These are phyloP conservation scores for Leucoraja ocellata DNA, from an alignment of 2,797 vertebrate genomes.

Conservation along the genomic window DNA sequence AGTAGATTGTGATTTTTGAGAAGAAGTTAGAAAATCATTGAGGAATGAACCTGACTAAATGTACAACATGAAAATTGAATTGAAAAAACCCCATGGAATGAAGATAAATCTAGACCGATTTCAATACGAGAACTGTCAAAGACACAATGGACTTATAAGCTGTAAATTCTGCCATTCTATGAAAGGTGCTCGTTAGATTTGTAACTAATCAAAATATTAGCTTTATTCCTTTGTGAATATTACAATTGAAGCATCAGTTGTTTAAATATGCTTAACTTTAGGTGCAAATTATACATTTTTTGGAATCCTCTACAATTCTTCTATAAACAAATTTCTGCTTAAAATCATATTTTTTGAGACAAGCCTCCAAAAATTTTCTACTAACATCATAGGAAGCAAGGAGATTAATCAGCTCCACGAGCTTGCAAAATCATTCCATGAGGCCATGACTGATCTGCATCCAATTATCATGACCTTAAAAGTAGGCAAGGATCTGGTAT, in stretches of 20 bases:
- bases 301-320: background rate
- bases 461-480: no score
- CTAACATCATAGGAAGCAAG: background rate
- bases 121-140: background rate
- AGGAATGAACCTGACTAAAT: background rate
- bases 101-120: background rate
- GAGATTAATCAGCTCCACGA: background rate
- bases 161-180: background rate
- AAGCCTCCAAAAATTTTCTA: background rate
- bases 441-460: no score
- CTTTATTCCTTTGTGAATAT: background rate
- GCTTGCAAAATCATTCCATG: background rate
- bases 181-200: background rate
- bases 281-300: background rate
- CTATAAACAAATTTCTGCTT: background rate
- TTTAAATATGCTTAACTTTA: background rate
- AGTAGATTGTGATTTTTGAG: background rate
- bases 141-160: background rate
- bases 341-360: background rate
- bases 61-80: background rate
- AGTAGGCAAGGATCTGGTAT: no score
- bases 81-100: background rate
- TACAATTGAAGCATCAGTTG: background rate
- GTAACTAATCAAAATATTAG: background rate
- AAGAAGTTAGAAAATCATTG: background rate